Conservation (phyloP, 2,888 invertebrate species). For the Branchipolynoe longqiensis region DNA sequence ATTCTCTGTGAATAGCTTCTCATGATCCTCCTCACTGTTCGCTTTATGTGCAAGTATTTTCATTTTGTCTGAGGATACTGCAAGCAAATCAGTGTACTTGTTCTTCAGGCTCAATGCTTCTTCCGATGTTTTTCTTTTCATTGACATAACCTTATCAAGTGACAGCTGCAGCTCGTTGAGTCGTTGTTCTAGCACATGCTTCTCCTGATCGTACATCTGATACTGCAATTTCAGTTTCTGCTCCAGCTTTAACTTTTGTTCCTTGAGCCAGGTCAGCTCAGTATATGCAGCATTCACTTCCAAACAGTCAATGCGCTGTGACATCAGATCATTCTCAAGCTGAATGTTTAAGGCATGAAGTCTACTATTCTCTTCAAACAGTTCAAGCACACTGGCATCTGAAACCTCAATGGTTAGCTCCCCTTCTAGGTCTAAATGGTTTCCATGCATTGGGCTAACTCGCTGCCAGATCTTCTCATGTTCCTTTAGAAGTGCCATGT, state of each 20-base stretch:
- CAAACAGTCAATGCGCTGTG: conserved; percentile 36
- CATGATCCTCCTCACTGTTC: conserved; percentile 1
- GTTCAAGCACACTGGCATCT: conserved; percentile 34
- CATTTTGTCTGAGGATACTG: conserved; percentile 36
- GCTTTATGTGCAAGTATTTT: conserved; percentile 11
- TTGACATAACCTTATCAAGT: conserved; percentile 17
- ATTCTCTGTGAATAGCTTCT: not conserved
- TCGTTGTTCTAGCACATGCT: conserved; percentile 32
- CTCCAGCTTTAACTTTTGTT: conserved; percentile 38
- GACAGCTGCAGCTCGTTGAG: conserved; percentile 18
- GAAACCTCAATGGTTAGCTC: conserved; percentile 37
- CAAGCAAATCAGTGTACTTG: conserved; percentile 44
- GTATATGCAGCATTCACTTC: conserved; percentile 46
- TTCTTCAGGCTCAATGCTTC: conserved; percentile 14
- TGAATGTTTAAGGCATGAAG: conserved; percentile 19
- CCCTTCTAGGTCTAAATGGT: conserved; percentile 2
- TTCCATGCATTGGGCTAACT: conserved; percentile 5
- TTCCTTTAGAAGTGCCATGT: conserved; percentile 45
- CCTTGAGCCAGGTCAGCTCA: conserved; percentile 35
- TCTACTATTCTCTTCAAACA: conserved; percentile 56
- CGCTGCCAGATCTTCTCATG: conserved; percentile 33
- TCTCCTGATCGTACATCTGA: conserved; percentile 37
- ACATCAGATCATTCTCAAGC: conserved; percentile 45
- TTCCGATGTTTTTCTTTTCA: conserved; percentile 20
- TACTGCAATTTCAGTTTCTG: conserved; percentile 22